Conservation (phyloP, 2,888 invertebrate genomes). For the Miltochrista miniata region DNA sequence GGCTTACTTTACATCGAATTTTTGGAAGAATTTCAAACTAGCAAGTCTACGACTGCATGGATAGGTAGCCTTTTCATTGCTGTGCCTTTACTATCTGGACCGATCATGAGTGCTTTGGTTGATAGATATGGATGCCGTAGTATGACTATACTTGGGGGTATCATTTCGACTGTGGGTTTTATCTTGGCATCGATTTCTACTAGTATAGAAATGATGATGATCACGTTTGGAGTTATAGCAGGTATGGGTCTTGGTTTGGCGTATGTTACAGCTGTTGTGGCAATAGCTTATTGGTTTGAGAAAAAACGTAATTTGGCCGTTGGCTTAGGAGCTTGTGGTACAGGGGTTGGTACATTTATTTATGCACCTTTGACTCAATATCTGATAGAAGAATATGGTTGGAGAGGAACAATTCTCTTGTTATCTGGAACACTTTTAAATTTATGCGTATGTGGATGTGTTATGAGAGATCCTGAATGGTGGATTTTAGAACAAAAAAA, state of each 20-base stretch:
- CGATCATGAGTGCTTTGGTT: conserved; percentile 92
- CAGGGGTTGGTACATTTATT: conserved; percentile 94
- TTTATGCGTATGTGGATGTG: conserved; percentile 92
- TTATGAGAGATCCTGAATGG: conserved; percentile 96
- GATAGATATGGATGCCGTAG: conserved; percentile 93
- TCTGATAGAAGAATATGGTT: conserved; percentile 90
- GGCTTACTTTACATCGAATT: conserved; percentile 94
- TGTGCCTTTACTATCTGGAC: conserved; percentile 93
- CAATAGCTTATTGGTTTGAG: conserved; percentile 96
- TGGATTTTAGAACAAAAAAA: conserved; percentile 86
- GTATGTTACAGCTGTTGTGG: conserved; percentile 95
- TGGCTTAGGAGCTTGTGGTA: conserved; percentile 94
- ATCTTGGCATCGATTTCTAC: conserved; percentile 88
- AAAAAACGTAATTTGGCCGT: conserved; percentile 93
- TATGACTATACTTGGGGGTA: conserved; percentile 89
- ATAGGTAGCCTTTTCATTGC: conserved; percentile 95
- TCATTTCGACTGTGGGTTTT: conserved; percentile 90
- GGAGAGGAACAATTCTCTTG: conserved; percentile 92
- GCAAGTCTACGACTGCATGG: conserved; percentile 94
- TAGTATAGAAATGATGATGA: conserved; percentile 90
- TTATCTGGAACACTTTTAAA: conserved; percentile 93
- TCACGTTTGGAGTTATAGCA: conserved; percentile 93
- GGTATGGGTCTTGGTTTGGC: conserved; percentile 93
- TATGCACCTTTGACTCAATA: conserved; percentile 94
- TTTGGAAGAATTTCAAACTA: conserved; percentile 90